Conservation (phyloP, 2,888 invertebrate species). For the Melitaea athalia region DNA sequence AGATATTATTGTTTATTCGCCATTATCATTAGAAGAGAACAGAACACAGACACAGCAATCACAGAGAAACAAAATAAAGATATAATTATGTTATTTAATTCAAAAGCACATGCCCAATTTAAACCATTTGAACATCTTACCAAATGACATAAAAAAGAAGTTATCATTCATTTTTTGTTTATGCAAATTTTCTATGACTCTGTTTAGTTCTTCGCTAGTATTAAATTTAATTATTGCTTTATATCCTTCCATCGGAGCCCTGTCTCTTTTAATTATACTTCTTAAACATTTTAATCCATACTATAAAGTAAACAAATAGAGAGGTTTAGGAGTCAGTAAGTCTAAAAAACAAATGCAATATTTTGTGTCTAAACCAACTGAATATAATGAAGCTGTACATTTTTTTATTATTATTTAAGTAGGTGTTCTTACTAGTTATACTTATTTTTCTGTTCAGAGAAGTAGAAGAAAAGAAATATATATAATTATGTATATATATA, state of each 20-base stretch:
- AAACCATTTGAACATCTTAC: constrained; percentile 1
- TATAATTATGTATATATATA: not conserved
- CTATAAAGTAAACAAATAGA: not conserved
- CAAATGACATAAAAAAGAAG: constrained; percentile 1
- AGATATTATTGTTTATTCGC: too few species aligned
- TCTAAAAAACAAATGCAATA: too few species aligned
- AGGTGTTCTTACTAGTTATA: too few species aligned
- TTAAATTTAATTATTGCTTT: constrained; percentile 2
- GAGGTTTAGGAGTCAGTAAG: not conserved
- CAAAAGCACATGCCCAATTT: not conserved
- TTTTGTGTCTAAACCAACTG: too few species aligned
- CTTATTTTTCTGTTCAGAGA: too few species aligned
- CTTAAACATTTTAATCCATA: constrained; percentile 1
- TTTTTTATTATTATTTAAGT: too few species aligned
- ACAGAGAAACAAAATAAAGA: not conserved
- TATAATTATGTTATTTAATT: not conserved
- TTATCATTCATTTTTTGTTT: not conserved
- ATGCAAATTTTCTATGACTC: not conserved
- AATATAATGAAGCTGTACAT: too few species aligned
- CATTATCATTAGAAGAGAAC: too few species aligned
- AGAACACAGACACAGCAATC: too few species aligned
- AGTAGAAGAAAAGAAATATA: not conserved
- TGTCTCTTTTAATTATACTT: not conserved
- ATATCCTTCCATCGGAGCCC: not conserved
- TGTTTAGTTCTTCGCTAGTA: not conserved